Conservation (phyloP, 2,797 vertebrate genomes). For the Gastrophryne carolinensis region DNA sequence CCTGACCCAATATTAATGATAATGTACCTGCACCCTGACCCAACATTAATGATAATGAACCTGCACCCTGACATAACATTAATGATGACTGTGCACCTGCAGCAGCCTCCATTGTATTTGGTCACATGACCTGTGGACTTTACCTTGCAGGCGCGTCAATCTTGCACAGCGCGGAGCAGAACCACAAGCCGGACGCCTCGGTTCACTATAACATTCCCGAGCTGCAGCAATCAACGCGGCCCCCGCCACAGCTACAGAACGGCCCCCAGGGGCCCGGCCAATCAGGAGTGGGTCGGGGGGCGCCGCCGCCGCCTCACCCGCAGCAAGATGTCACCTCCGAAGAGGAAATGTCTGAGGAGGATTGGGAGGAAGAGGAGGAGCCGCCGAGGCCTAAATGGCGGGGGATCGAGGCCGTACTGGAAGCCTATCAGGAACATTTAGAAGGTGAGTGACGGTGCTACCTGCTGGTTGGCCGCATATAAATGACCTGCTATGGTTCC, state of each 20-base stretch:
- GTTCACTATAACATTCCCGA: conserved; percentile 98
- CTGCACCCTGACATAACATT: no score
- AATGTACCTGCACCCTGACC: no score
- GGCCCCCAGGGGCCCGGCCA: conserved; percentile 68
- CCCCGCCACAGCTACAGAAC: conserved; percentile 67
- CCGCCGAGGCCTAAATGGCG: conserved; percentile 83
- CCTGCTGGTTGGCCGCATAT: no score
- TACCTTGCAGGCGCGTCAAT: conserved; percentile 62
- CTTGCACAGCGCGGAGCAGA: conserved; percentile 78
- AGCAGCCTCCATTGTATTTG: neutral
- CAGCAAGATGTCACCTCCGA: conserved; percentile 44
- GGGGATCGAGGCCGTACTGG: conserved; percentile 94
- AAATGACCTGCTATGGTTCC: no score
- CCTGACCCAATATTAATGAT: no score
- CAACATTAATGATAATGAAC: no score
- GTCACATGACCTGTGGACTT: neutral
- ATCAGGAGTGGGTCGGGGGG: conserved; percentile 64
- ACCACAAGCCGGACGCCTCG: conserved; percentile 85
- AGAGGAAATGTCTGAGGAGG: conserved; percentile 58
- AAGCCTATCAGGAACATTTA: conserved; percentile 95
- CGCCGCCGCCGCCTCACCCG: no score
- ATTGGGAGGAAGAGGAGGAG: conserved; percentile 77
- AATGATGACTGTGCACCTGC: no score
- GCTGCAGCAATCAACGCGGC: conserved; percentile 79
- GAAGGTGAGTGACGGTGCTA: conserved; percentile 88